phyloP scores from a whole-genome alignment of 2,888 invertebrate genomes.

The Drosophila trichaetosa region DNA sequence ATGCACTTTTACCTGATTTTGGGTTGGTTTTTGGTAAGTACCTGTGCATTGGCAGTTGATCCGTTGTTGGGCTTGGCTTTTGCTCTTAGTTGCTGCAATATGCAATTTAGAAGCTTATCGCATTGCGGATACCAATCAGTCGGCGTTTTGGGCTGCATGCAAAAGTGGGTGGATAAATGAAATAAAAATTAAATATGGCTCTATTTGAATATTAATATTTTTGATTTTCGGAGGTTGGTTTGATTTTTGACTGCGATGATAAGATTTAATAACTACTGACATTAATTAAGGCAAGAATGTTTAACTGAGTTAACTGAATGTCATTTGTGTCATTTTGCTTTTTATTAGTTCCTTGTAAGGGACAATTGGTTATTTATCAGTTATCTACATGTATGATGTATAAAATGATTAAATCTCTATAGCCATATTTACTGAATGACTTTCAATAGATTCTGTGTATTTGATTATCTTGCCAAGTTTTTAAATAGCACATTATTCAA shows the following conservation, averaged over 20 bases:
- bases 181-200: constrained; percentile 76
- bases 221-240: constrained; percentile 4
- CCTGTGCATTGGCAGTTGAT: constrained; percentile 45
- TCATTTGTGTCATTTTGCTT: background rate
- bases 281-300: background rate
- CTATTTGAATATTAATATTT: constrained; percentile 69
- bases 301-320: background rate
- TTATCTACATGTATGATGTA: background rate
- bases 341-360: background rate
- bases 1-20: constrained; percentile 62
- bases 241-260: background rate
- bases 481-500: background rate
- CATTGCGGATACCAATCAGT: constrained; percentile 68
- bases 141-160: constrained; percentile 52
- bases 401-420: background rate
- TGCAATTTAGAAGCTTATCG: constrained; percentile 78
- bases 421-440: background rate
- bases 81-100: constrained; percentile 64
- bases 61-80: constrained; percentile 62
- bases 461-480: background rate
- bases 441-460: background rate
- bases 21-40: constrained; percentile 33
- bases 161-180: constrained; percentile 72
- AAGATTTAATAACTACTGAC: background rate
- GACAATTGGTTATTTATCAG: background rate